Conservation (phyloP, 1,140 invertebrate species). For the Drosophila sechellia region DNA sequence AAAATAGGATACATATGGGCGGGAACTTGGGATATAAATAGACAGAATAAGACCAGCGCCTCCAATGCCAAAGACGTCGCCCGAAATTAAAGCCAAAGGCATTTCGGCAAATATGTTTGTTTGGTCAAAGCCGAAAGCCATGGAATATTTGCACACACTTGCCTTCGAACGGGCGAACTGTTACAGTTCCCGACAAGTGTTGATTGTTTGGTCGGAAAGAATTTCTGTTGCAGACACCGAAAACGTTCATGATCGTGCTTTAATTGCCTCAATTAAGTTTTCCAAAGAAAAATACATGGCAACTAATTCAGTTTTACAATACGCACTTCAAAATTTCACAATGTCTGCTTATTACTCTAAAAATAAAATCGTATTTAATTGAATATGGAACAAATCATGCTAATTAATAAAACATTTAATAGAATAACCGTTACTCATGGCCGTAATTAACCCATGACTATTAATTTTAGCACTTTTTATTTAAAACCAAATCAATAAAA, state of each 20-base stretch:
- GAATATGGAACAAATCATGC: too few species aligned
- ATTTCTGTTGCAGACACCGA: conserved; percentile 48
- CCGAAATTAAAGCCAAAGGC: conserved; percentile 79
- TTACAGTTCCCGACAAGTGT: conserved; percentile 50
- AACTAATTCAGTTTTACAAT: too few species aligned
- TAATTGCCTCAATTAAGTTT: conserved; percentile 44
- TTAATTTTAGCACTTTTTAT: too few species aligned
- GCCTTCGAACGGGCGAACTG: conserved; percentile 13
- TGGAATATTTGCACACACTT: conserved; percentile 42
- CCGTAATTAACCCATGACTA: neutral
- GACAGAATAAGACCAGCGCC: conserved; percentile 61
- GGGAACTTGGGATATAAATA: conserved; percentile 63
- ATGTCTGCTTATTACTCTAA: too few species aligned
- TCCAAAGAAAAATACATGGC: neutral
- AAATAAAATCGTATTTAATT: too few species aligned
- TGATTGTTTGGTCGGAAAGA: conserved; percentile 72
- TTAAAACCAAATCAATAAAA: neutral
- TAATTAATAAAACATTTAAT: too few species aligned
- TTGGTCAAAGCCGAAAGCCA: conserved; percentile 49
- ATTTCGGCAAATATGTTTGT: conserved; percentile 70
- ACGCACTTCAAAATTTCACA: too few species aligned
- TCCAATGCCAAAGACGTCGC: conserved; percentile 57
- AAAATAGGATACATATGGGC: conserved; percentile 40
- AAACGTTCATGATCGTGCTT: conserved; percentile 27
- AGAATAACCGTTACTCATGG: too few species aligned